Evolutionary conservation across 23 tunicate species (phyloP).

Genomic region (Ciona savignyi): DNA sequence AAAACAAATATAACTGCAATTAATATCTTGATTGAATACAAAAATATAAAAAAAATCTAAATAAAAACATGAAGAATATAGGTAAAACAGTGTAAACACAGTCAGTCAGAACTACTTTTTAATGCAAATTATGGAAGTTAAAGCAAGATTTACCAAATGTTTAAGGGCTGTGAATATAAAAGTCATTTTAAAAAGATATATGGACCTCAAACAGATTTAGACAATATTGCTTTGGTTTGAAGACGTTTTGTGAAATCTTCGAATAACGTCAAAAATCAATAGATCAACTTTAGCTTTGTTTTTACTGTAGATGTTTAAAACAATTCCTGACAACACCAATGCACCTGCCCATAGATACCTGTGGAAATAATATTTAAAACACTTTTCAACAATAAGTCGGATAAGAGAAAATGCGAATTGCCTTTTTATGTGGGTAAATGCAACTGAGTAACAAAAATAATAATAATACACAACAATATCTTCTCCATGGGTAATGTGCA

Average conservation of each 20-base stretch:
- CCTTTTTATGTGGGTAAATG: too few species aligned
- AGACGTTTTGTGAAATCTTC: background rate
- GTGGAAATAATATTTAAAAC: too few species aligned
- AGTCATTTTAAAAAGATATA: too few species aligned
- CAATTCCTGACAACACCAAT: conserved; percentile 50
- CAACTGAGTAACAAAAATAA: too few species aligned
- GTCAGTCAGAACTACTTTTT: background rate
- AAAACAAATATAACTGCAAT: too few species aligned
- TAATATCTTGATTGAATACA: background rate
- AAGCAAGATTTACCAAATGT: too few species aligned
- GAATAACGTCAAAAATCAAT: background rate
- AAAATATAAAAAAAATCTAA: background rate
- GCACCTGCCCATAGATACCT: conserved; percentile 64
- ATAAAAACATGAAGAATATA: background rate
- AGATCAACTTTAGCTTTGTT: conserved; percentile 25
- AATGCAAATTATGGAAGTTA: too few species aligned
- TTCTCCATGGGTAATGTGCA: too few species aligned
- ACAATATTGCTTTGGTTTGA: background rate
- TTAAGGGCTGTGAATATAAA: too few species aligned
- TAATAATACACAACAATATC: too few species aligned
- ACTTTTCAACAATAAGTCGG: background rate
- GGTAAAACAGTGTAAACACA: background rate
- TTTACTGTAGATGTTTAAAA: conserved; percentile 49
- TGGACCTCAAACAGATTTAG: too few species aligned
- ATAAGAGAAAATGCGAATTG: too few species aligned